These are phyloP conservation scores for Benthosema pterotum DNA, from an alignment of 2,797 vertebrate species.

Conservation along the genomic window DNA sequence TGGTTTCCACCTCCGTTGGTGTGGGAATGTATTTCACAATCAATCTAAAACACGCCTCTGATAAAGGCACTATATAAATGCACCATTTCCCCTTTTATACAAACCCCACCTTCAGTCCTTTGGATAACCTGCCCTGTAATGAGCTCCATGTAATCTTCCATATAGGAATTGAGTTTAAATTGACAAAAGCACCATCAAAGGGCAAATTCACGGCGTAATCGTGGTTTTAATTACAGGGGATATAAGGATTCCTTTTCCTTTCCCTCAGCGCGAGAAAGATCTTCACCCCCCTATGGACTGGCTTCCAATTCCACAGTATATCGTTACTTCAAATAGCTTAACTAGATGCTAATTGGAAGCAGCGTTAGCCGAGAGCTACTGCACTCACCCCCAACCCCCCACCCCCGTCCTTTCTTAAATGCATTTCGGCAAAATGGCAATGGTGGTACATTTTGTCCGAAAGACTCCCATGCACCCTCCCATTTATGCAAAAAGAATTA, in stretches of 20 bases:
- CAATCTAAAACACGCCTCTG: too few relatives aligned
- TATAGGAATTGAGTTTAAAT: constrained; percentile 71
- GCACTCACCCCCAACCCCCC: too few relatives aligned
- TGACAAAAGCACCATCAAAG: constrained; percentile 81
- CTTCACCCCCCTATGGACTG: constrained; percentile 72
- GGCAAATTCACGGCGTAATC: constrained; percentile 74
- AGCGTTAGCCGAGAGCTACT: constrained; percentile 66
- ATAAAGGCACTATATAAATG: too few relatives aligned
- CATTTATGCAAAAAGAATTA: constrained; percentile 33
- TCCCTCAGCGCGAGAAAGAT: constrained; percentile 57
- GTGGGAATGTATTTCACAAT: too few relatives aligned
- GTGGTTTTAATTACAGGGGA: constrained; percentile 82
- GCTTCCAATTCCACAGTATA: constrained; percentile 67
- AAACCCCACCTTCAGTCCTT: constrained; percentile 67
- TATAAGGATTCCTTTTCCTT: constrained; percentile 75
- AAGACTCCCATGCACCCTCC: constrained; percentile 32
- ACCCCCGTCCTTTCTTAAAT: constrained; percentile 49
- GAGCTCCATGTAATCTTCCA: constrained; percentile 66
- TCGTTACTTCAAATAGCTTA: constrained; percentile 75
- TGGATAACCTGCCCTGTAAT: constrained; percentile 73
- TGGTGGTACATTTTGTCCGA: constrained; percentile 41
- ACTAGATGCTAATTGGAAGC: constrained; percentile 77
- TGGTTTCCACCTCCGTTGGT: too few relatives aligned
- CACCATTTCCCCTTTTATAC: too few relatives aligned
- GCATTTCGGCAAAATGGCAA: constrained; percentile 63